Base-by-base conservation (phyloP, 92 coral and sea anemone species). In the Parazoanthus darwini region DNA sequence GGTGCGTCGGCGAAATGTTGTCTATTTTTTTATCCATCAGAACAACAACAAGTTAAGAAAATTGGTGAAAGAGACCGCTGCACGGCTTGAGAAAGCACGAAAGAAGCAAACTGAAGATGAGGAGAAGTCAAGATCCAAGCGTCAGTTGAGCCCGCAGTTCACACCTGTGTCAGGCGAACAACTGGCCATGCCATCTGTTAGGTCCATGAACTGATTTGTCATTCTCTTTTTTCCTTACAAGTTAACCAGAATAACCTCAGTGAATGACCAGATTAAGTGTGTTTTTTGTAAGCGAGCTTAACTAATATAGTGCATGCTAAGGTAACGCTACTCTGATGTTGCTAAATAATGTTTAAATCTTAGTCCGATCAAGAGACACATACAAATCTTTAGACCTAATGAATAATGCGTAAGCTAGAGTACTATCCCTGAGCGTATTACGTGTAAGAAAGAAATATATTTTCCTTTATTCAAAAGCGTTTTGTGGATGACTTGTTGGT, bases 91-190 rank as follows among this genome's bases (percentile, higher is more conserved):
- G 67, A 59, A 54, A 15, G 13, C 51, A 16, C 29, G 54, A 29
- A 67, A 76, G 68, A 77, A 82, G 77, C 29, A 42, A 23, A 86
- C 82, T 14, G 44, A 67, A 63, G 50, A 89, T n/a, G 56, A 68
- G 22, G 58, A 74, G 25, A 43, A 13, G 11, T 43, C 85, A 36
- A 78, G 76, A 76, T n/a, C 84, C 13, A 90, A 74, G 36, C 86
- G 93, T 22, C 93, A 91, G 74, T 33, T 91, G 33, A 81, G 85
- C 74, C 93, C 93, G n/a, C 16, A 77, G 35, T 91, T 91, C 71
- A 48, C 93, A 5, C 93, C 93, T 16, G 85, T 81, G 50, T 42
- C 88, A 11, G 88, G 85, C 8, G 85, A 88, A 39, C 88, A 86
- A 38, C 66, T 80, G 29, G 90, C 90, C 4, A 59, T 87, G 13